Conservation (phyloP, 92 coral and sea anemone species). For the Umimayanthus chanpuru region DNA sequence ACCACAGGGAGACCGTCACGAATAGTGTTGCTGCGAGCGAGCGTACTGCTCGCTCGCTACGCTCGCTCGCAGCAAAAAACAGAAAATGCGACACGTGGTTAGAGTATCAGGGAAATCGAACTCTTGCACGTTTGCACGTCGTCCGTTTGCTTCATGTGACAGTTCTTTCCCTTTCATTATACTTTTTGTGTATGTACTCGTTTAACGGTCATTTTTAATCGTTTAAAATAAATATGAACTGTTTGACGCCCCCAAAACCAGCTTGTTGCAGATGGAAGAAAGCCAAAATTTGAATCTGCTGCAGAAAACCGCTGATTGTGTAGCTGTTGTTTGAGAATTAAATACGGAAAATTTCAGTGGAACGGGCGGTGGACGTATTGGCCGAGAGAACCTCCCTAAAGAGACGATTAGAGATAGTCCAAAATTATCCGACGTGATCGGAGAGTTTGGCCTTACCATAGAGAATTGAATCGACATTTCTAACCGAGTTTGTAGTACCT, state of each 20-base stretch:
- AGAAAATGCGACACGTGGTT: neutral
- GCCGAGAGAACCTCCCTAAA: neutral
- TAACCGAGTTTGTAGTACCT: slow-evolving; percentile 15
- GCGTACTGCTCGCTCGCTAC: no score
- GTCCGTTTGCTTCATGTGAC: slow-evolving; percentile 4
- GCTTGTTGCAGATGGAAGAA: slow-evolving; percentile 1
- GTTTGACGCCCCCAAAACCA: neutral
- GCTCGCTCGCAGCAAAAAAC: neutral
- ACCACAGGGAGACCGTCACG: no score
- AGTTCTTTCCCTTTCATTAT: neutral
- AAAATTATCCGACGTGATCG: no score
- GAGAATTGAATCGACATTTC: slow-evolving; percentile 16
- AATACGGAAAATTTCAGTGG: neutral
- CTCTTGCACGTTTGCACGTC: neutral
- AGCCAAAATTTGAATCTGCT: neutral
- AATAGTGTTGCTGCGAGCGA: neutral
- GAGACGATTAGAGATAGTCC: no score
- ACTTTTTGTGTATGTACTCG: neutral
- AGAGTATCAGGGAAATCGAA: neutral
- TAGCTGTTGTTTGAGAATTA: neutral
- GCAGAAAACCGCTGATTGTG: no score
- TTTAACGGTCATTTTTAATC: neutral
- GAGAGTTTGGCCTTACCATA: neutral
- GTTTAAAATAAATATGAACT: neutral
- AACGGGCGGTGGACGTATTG: neutral